Evolutionary conservation across 2,113 vertebrate genomes (phyloP).

Genomic region (Emydocephalus ijimae): DNA sequence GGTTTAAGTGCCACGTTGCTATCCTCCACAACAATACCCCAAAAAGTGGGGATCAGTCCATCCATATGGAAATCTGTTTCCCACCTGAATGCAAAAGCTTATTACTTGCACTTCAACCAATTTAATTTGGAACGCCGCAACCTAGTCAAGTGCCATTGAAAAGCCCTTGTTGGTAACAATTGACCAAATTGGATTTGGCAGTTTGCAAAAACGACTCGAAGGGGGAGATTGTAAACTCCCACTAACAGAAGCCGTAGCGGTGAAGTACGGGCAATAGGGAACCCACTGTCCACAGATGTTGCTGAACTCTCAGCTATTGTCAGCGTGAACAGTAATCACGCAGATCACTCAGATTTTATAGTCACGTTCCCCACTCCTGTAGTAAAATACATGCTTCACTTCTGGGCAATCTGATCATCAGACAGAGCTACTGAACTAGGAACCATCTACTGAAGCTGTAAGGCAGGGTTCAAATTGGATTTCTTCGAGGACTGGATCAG

Average conservation of each 20-base stretch:
- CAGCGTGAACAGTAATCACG: background rate
- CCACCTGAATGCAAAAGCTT: background rate
- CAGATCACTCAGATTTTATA: background rate
- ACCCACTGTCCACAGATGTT: background rate
- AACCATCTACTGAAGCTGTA: background rate
- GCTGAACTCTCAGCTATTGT: background rate
- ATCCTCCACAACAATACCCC: background rate
- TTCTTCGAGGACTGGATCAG: too few species aligned
- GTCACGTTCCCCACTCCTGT: background rate
- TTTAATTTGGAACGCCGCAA: background rate
- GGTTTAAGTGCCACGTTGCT: background rate
- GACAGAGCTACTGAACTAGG: background rate
- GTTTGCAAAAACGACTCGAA: background rate
- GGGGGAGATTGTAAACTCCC: background rate
- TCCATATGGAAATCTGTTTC: background rate
- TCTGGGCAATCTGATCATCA: background rate
- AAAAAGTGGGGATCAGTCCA: background rate
- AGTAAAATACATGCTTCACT: background rate
- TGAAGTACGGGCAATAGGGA: background rate
- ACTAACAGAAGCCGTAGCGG: background rate
- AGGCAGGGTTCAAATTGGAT: too few species aligned
- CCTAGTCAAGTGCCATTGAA: background rate
- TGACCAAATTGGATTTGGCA: background rate
- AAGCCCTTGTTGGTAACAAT: background rate
- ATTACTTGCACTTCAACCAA: background rate